Base-by-base conservation (phyloP, 1,140 invertebrate genomes). In the Ceratina calcarata region DNA sequence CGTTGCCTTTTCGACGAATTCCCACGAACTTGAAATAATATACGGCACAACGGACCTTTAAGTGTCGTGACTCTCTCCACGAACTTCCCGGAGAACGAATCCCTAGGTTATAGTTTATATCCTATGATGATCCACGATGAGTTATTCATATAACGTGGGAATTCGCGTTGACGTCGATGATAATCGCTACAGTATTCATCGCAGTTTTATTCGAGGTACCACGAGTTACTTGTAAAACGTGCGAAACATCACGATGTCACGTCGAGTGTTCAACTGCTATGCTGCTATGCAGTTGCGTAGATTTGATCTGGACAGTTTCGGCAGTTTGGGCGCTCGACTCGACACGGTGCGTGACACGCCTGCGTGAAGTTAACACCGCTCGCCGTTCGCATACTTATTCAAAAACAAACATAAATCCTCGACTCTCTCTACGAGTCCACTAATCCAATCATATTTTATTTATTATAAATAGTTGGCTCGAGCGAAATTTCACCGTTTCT, bases 61-160 rank as follows among this genome's bases (percentile, higher is more conserved):
- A 22, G 7, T 27, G 27, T 65, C 18, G 60, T 27, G 49, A 12
- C 18, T 51, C 16, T 15, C 16, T 8, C 13, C 12, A 18, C 8
- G 24, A 45, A 24, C 3, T 12, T 61, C n/a, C 22, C 1, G 7
- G 3, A 3, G 1, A 2, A n/a, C 12, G 1, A 18, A 15, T 27
- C 45, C 55, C 27, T 57, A 78, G 76, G 76, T 78, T 78, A 78
- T n/a, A 0, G 61, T 24, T 2, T 18, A 15, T 1, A 20, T n/a
- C 0, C 55, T 22, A 10, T 0, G 22, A 57, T 27, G 2, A 53
- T 16, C 37, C 37, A 45, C 37, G 37, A 7, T 6, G 16, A 37
- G 22, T 20, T 51, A 70, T 16, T 27, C 27, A 7, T 15, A 45
- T 24, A 22, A 6, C 13, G 49, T 45, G 8, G n/a, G 3, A 12